phyloP scores from a whole-genome alignment of 2,797 vertebrate genomes.

The Lutjanus campechanus region DNA sequence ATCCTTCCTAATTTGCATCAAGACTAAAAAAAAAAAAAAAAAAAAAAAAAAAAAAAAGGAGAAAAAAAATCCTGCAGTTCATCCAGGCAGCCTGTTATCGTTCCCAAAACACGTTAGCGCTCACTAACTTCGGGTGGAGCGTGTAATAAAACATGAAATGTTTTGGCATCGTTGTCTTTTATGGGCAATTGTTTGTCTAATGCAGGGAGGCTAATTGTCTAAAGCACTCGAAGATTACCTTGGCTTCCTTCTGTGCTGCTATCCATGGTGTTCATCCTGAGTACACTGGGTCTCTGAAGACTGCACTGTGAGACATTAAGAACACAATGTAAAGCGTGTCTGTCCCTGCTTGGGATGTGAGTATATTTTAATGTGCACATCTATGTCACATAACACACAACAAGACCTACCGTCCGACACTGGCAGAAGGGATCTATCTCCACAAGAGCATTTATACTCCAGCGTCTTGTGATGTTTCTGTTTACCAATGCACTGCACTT shows the following conservation, averaged over 20 bases:
- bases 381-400: conserved; percentile 71
- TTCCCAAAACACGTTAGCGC: conserved; percentile 64
- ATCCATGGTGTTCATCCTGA: conserved; percentile 83
- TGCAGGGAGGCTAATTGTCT: conserved; percentile 74
- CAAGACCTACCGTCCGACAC: conserved; percentile 57
- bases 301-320: conserved; percentile 86
- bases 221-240: conserved; percentile 75
- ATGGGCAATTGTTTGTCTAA: conserved; percentile 75
- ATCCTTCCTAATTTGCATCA: conserved; percentile 75
- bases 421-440: conserved; percentile 64
- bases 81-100: conserved; percentile 66
- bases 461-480: conserved; percentile 76
- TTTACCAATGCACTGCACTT: conserved; percentile 74
- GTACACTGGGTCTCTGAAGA: conserved; percentile 85
- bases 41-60: conserved; percentile 38
- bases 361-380: conserved; percentile 81
- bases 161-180: conserved; percentile 71
- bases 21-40: conserved; percentile 44
- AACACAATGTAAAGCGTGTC: conserved; percentile 80
- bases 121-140: conserved; percentile 63
- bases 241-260: conserved; percentile 84
- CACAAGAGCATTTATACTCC: conserved; percentile 72
- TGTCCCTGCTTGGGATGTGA: conserved; percentile 77
- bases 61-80: conserved; percentile 57
- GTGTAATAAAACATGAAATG: conserved; percentile 64